Percentiles rank a stretch among this genome's conserved stretches.
Evolutionary conservation across 2,113 vertebrate genomes (phyloP).

Genomic region (Glaucomys volans): DNA sequence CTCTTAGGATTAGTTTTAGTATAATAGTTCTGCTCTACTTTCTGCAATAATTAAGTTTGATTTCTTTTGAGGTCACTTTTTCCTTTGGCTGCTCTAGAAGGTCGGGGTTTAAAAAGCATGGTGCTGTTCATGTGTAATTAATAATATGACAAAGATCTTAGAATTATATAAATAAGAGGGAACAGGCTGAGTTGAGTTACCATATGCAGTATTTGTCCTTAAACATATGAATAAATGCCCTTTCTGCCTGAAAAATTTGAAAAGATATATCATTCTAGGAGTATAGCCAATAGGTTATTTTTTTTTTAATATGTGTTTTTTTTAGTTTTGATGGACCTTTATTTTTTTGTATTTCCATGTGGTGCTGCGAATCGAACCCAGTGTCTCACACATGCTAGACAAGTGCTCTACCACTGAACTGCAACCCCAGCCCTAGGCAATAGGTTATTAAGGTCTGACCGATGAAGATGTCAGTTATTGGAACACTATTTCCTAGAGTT

Average conservation of each 20-base stretch:
- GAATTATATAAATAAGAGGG: not conserved
- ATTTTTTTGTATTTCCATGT: no score
- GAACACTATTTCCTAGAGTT: no score
- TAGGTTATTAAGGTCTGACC: no score
- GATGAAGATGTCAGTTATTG: no score
- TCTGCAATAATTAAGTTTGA: not conserved
- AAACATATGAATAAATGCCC: not conserved
- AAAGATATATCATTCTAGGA: not conserved
- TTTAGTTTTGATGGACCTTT: no score
- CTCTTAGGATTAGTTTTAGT: not conserved
- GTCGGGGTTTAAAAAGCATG: not conserved
- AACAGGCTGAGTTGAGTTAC: not conserved
- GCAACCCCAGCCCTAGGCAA: no score
- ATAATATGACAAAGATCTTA: not conserved
- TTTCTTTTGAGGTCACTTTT: not conserved
- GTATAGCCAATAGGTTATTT: not conserved
- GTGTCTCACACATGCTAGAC: no score
- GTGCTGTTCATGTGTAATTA: not conserved
- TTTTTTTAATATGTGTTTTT: no score
- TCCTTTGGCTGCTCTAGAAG: not conserved
- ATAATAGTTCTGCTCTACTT: not conserved
- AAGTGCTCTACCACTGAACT: no score
- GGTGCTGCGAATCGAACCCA: no score
- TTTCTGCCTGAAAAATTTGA: not conserved
- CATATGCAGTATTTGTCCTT: not conserved